Evolutionary conservation across 37 sponge, comb jelly and placozoan genomes (phyloP), one percentile per base, ranked within the genome.

Genomic region (Eunapius fragilis): DNA sequence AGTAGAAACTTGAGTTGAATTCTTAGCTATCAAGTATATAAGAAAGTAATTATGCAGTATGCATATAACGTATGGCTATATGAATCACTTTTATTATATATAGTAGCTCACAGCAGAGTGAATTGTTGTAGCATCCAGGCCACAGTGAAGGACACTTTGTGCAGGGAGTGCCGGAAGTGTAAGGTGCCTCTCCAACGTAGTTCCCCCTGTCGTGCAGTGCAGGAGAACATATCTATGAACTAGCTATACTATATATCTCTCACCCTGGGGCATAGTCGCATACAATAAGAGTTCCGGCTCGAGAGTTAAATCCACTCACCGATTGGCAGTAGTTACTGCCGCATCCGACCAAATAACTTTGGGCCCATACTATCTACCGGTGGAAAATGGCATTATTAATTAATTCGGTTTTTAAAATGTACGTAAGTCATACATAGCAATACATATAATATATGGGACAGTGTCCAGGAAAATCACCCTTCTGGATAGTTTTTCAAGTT

Each of bases 211-310:
- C 14, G 17, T 58, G 17, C 58, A 58, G 41, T 6, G 6, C 3
- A 41, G 41, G 41, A n/a, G n/a, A n/a, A 41, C 6, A 6, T 6
- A 41, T 41, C 6, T 41, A 6, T 41, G 6, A 38, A 24, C 4
- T 4, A 24, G 41, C 22, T 27, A 10, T 72, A 14, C 14, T 72
- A 7, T 13, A 24, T 9, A n/a, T 14, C 70, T 25, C 82, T 74
- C 22, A 84, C 85, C 85, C 85, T 75, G 85, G 85, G 22, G 85
- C 75, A 28, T 84, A 84, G 76, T 74, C 49, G 67, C 85, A 84
- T 6, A 75, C 76, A 27, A 84, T 22, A 19, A 74, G 25, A 7
- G 50, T 76, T 32, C 71, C 69, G 3, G 38, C 48, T n/a, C n/a
- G n/a, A 48, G 67, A 11, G 58, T 11, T 11, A 19, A 58, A 58